Percentiles rank a stretch among this genome's conserved stretches.
Evolutionary conservation across 2,888 invertebrate species (phyloP).

Genomic region (Ceraclea dissimilis): DNA sequence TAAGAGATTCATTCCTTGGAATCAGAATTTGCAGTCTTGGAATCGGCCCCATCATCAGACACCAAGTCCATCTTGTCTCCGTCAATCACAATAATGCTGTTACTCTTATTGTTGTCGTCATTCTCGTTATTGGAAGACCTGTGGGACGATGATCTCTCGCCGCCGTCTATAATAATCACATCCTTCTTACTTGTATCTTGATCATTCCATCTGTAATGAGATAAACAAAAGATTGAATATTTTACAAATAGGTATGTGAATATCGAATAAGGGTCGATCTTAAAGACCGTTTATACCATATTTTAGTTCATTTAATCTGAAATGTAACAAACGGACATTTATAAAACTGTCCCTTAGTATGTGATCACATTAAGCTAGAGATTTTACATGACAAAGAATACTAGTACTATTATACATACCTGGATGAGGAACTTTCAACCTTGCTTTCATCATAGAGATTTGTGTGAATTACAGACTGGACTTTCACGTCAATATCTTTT

Average conservation of each 20-base stretch:
- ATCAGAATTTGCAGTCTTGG: background rate
- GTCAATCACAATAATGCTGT: background rate
- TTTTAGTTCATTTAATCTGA: no score
- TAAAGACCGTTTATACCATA: no score
- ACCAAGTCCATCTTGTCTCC: constrained; percentile 1
- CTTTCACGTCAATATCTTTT: constrained; percentile 53
- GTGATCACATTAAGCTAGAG: no score
- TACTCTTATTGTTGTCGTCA: background rate
- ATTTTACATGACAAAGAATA: no score
- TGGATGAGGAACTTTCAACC: background rate
- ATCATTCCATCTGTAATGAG: background rate
- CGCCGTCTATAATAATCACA: background rate
- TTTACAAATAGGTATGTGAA: no score
- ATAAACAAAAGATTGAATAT: no score
- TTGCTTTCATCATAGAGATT: constrained; percentile 41
- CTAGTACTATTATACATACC: no score
- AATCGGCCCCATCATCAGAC: constrained; percentile 1
- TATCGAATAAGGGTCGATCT: no score
- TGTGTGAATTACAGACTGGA: constrained; percentile 51
- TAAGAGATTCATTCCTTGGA: no score
- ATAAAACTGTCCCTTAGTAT: no score
- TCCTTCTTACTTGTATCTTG: background rate
- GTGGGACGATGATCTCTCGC: background rate
- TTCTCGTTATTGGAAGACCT: background rate
- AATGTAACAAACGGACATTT: no score